Evolutionary conservation across 2,113 vertebrate species (phyloP).

Genomic region (Thalassoma bifasciatum): DNA sequence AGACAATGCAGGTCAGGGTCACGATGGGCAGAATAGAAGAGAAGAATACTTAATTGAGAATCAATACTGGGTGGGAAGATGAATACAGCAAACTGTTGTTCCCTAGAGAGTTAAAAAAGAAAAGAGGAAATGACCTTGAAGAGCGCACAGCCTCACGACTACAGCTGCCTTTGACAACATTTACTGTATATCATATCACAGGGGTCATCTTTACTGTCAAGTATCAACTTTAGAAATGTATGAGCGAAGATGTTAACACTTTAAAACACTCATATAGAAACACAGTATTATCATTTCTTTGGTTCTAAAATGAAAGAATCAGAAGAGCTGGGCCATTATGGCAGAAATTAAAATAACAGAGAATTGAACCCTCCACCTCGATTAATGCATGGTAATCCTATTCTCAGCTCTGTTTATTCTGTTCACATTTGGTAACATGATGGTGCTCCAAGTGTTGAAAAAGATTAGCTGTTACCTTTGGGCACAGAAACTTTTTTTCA

Average conservation of each 20-base stretch:
- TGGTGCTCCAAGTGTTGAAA: too few relatives aligned
- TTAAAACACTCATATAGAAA: too few relatives aligned
- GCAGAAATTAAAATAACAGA: too few relatives aligned
- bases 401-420: too few relatives aligned
- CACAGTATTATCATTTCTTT: not conserved
- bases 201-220: not conserved
- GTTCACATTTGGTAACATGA: too few relatives aligned
- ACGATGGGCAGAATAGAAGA: not conserved
- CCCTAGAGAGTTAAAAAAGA: slow-evolving; percentile 1
- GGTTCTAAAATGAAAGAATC: not conserved
- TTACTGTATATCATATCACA: not conserved
- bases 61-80: slow-evolving; percentile 20
- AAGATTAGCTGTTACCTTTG: too few relatives aligned
- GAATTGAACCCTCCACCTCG: too few relatives aligned
- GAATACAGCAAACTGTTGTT: slow-evolving; percentile 2
- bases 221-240: not conserved
- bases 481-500: too few relatives aligned
- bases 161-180: not conserved
- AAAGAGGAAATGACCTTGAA: slow-evolving; percentile 12
- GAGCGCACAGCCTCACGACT: not conserved
- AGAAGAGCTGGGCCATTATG: too few relatives aligned
- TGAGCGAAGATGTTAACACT: not conserved
- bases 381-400: too few relatives aligned
- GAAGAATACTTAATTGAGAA: slow-evolving; percentile 15
- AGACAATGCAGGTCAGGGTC: slow-evolving; percentile 76